Evolutionary conservation across 2,888 invertebrate species (phyloP).

Genomic region (Leucophenga maculata): DNA sequence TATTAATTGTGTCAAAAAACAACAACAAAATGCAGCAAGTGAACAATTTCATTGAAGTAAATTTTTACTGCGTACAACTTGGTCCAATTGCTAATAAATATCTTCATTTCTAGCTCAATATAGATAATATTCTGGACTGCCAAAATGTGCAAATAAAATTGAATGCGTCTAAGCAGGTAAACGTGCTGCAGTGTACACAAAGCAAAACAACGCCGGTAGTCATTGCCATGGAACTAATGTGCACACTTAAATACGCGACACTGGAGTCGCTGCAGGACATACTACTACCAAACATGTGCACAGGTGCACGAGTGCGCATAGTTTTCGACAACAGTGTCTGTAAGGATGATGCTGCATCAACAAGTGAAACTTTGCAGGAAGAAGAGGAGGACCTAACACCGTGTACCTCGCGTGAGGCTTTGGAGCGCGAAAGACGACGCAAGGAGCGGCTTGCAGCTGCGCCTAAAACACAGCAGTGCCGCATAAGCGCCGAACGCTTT

Average conservation of each 20-base stretch:
- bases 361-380: background rate
- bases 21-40: no score
- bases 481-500: conserved; percentile 37
- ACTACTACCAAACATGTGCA: background rate
- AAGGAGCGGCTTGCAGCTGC: background rate
- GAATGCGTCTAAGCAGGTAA: background rate
- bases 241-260: background rate
- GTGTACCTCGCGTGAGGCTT: conserved; percentile 50
- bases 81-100: no score
- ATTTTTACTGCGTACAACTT: no score
- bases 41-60: no score
- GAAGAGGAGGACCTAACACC: conserved; percentile 41
- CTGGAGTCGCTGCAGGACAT: background rate
- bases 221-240: background rate
- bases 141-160: background rate
- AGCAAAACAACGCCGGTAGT: background rate
- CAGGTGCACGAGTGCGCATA: background rate
- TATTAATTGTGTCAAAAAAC: no score
- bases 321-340: background rate
- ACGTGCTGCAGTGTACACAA: background rate
- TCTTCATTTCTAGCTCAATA: no score
- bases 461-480: background rate
- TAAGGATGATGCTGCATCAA: background rate
- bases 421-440: conserved; percentile 12
- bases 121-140: background rate